These are phyloP conservation scores for Crotalus tigris DNA, from an alignment of 2,113 vertebrate species.

Conservation along the genomic window DNA sequence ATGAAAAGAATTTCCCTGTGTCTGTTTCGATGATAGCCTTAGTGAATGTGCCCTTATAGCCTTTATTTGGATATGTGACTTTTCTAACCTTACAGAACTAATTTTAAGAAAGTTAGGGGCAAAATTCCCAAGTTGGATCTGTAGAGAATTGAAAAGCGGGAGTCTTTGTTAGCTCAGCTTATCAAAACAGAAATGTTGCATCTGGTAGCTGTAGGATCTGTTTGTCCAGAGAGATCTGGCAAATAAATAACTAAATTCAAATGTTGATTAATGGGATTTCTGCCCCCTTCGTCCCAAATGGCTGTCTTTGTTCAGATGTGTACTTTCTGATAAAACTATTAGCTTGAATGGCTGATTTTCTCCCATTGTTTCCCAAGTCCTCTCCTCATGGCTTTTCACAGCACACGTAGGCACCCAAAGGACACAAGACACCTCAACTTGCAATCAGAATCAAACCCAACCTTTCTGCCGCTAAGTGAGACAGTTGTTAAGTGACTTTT, in stretches of 20 bases:
- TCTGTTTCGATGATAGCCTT: slow-evolving; percentile 37
- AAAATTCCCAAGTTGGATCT: slow-evolving; percentile 31
- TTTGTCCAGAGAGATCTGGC: slow-evolving; percentile 68
- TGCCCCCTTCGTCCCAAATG: slow-evolving; percentile 4
- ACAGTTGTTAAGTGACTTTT: not conserved
- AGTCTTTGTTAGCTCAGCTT: slow-evolving; percentile 67
- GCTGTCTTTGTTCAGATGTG: slow-evolving; percentile 38
- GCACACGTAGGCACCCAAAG: not conserved
- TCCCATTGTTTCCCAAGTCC: slow-evolving; percentile 4
- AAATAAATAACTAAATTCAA: slow-evolving; percentile 68
- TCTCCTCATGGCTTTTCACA: too few relatives aligned
- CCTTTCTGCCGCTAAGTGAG: not conserved
- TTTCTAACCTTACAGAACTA: slow-evolving; percentile 33
- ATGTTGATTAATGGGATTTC: slow-evolving; percentile 52
- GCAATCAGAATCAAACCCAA: not conserved
- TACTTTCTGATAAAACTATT: slow-evolving; percentile 40
- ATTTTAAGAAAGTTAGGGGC: not conserved
- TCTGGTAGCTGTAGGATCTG: slow-evolving; percentile 60
- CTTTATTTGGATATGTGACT: slow-evolving; percentile 38
- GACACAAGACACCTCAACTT: not conserved
- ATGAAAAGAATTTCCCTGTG: slow-evolving; percentile 35
- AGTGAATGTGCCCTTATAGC: slow-evolving; percentile 40
- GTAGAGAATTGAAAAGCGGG: slow-evolving; percentile 62
- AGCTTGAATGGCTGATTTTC: slow-evolving; percentile 32
- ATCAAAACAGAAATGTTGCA: slow-evolving; percentile 64